Evolutionary conservation across 2,888 invertebrate genomes (phyloP).

Genomic region (Schizotus pectinicornis): DNA sequence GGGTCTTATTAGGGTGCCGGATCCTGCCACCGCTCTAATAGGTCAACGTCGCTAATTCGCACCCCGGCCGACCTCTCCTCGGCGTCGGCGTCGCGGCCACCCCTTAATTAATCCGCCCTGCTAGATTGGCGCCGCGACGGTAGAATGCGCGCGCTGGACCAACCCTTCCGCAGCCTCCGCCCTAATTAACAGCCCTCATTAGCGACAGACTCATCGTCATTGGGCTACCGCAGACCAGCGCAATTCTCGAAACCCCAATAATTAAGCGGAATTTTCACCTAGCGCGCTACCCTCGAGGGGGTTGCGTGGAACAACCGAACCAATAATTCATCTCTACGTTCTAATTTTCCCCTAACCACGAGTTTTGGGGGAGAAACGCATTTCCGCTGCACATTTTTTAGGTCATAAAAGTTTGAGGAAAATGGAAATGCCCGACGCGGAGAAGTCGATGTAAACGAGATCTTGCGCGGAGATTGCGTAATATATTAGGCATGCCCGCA

Average conservation of each 20-base stretch:
- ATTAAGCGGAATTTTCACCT: background rate
- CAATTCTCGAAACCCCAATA: conserved; percentile 21
- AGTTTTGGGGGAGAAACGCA: too few species aligned
- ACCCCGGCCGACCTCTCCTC: conserved; percentile 35
- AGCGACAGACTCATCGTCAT: conserved; percentile 32
- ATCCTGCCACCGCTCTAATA: conserved; percentile 30
- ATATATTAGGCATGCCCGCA: background rate
- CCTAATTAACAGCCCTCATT: conserved; percentile 55
- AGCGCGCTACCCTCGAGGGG: background rate
- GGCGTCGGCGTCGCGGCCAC: conserved; percentile 47
- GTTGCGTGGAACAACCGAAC: background rate
- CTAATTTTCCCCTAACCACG: background rate
- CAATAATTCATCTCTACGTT: background rate
- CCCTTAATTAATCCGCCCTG: conserved; percentile 56
- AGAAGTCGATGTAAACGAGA: background rate
- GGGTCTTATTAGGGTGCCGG: conserved; percentile 5
- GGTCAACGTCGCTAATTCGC: conserved; percentile 45
- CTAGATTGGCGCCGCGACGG: conserved; percentile 59
- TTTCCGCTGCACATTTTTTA: too few species aligned
- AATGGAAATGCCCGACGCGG: background rate
- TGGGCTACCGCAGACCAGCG: conserved; percentile 20
- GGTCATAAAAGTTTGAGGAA: background rate
- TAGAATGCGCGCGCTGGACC: conserved; percentile 58
- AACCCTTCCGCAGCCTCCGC: conserved; percentile 57
- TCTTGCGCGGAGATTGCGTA: background rate